Conservation (phyloP, 2,113 vertebrate genomes). For the Phaethornis superciliosus region DNA sequence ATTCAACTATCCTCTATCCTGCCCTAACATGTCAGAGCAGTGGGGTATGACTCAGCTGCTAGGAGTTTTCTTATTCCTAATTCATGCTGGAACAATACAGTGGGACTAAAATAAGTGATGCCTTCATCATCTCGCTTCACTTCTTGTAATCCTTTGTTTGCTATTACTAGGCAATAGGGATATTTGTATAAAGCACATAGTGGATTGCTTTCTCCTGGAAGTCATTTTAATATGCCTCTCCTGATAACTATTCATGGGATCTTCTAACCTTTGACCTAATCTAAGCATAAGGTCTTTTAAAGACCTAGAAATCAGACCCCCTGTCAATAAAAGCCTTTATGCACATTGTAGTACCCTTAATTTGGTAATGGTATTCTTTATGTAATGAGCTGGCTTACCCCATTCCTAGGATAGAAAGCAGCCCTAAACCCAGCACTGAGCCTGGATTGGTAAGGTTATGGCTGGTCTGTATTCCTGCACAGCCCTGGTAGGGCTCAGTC, state of each 20-base stretch:
- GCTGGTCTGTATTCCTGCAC: neutral
- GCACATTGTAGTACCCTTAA: neutral
- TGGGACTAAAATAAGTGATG: neutral
- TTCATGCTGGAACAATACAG: neutral
- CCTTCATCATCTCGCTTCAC: neutral
- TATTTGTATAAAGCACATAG: neutral
- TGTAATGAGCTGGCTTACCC: neutral
- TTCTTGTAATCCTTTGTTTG: neutral
- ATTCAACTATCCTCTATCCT: conserved; percentile 2
- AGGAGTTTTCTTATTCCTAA: neutral
- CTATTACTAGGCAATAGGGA: neutral
- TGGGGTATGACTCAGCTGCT: neutral
- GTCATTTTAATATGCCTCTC: neutral
- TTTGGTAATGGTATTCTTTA: neutral
- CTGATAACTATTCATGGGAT: neutral
- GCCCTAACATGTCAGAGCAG: neutral
- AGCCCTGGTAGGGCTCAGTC: neutral
- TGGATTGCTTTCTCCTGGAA: neutral
- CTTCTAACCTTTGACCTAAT: neutral
- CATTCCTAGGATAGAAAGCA: neutral
- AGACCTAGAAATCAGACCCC: neutral
- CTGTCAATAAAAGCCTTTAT: neutral
- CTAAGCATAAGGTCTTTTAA: neutral
- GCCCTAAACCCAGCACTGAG: neutral
- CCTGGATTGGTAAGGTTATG: neutral